Percentiles rank a stretch among this genome's conserved stretches.
Conservation (phyloP, 2,797 vertebrate genomes). For the Enteromius trimaculatus region DNA sequence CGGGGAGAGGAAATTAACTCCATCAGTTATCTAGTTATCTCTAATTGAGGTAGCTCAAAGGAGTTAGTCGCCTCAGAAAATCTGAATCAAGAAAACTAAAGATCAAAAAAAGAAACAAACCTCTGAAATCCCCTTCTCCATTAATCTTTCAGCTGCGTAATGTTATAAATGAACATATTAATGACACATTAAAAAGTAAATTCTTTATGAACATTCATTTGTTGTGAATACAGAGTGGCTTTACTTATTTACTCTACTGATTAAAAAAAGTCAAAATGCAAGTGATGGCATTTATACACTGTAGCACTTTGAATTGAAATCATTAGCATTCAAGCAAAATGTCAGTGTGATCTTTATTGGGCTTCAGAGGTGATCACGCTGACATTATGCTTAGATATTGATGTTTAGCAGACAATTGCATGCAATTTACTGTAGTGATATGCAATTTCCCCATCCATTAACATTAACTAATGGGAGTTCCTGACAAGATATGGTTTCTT, state of each 20-base stretch:
- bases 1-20: neutral
- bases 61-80: neutral
- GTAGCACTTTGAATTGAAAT: slow-evolving; percentile 27
- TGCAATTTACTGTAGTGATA: neutral
- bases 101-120: neutral
- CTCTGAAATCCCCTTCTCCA: neutral
- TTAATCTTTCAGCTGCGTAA: neutral
- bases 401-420: neutral
- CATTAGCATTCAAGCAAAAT: neutral
- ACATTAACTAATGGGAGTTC: neutral
- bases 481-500: neutral
- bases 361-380: neutral
- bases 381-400: slow-evolving; percentile 1
- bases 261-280: neutral
- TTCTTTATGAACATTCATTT: neutral
- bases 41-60: neutral
- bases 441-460: neutral
- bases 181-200: slow-evolving; percentile 8
- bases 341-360: neutral
- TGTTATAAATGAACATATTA: neutral
- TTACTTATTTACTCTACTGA: neutral
- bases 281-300: slow-evolving; percentile 3
- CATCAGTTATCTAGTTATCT: neutral
- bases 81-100: neutral
- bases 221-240: neutral